These are phyloP conservation scores for Cerceris ruficornis DNA, from an alignment of 2,888 invertebrate species.

Conservation along the genomic window DNA sequence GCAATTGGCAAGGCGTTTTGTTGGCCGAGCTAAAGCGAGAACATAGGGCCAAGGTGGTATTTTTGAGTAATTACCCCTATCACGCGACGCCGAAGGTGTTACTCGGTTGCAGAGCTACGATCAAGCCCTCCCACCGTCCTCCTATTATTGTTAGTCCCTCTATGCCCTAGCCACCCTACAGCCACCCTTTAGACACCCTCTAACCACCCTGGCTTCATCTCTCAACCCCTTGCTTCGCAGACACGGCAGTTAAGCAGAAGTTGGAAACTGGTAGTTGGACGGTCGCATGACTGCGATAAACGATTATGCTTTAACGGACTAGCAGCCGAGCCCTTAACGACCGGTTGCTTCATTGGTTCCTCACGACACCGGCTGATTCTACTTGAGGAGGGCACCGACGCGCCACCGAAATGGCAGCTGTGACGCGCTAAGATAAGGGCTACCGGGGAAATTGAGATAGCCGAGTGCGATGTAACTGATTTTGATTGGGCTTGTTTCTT, in stretches of 20 bases:
- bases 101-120: constrained; percentile 62
- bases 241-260: constrained; percentile 71
- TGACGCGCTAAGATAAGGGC: not conserved
- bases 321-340: constrained; percentile 64
- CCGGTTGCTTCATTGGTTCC: constrained; percentile 73
- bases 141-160: not conserved
- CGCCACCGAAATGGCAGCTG: not conserved
- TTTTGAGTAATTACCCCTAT: constrained; percentile 80
- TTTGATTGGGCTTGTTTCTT: too few species aligned
- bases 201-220: constrained; percentile 6
- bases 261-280: constrained; percentile 74
- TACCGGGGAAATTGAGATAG: not conserved
- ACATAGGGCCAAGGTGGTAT: constrained; percentile 69
- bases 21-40: constrained; percentile 74
- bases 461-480: too few species aligned
- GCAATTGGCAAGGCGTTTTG: constrained; percentile 74
- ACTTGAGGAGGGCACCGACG: not conserved
- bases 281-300: constrained; percentile 76
- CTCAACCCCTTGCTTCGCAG: constrained; percentile 53
- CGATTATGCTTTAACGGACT: constrained; percentile 68
- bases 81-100: constrained; percentile 79
- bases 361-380: constrained; percentile 66
- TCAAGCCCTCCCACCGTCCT: constrained; percentile 25
- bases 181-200: constrained; percentile 6
- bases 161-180: not conserved